phyloP scores from a whole-genome alignment of 2,113 vertebrate species.

The Petrocephalus zakoni region DNA sequence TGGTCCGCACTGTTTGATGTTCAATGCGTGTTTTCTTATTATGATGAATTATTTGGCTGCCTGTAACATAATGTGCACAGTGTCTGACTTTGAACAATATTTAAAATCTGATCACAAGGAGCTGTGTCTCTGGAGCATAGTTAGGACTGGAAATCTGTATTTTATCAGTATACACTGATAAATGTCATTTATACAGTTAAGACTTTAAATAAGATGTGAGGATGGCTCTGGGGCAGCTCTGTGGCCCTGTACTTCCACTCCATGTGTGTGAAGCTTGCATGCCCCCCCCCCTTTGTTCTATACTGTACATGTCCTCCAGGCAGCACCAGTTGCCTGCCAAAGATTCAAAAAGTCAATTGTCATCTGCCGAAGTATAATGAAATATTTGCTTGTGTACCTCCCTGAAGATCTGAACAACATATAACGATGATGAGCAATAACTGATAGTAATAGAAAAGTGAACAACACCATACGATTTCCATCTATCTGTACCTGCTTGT shows the following conservation, averaged over 20 bases:
- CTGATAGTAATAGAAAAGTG: neutral
- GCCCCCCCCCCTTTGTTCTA: neutral
- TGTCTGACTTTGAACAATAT: neutral
- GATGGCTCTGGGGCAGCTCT: neutral
- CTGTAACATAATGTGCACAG: neutral
- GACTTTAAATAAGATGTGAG: neutral
- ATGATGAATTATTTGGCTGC: neutral
- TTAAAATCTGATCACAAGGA: neutral
- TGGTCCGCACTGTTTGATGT: neutral
- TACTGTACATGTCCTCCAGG: neutral
- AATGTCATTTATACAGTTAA: neutral
- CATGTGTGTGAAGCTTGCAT: neutral
- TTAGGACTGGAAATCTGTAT: neutral
- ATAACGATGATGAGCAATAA: neutral
- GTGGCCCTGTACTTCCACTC: neutral
- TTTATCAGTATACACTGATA: neutral
- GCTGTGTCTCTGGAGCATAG: neutral
- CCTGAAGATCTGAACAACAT: neutral
- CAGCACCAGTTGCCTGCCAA: neutral
- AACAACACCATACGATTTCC: neutral
- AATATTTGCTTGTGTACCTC: neutral
- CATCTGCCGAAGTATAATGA: neutral
- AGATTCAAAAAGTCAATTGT: neutral
- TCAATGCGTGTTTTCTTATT: neutral
- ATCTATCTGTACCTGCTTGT: neutral